These are phyloP conservation scores for Chloroceryle aenea DNA, from an alignment of 2,113 vertebrate species.

Conservation along the genomic window DNA sequence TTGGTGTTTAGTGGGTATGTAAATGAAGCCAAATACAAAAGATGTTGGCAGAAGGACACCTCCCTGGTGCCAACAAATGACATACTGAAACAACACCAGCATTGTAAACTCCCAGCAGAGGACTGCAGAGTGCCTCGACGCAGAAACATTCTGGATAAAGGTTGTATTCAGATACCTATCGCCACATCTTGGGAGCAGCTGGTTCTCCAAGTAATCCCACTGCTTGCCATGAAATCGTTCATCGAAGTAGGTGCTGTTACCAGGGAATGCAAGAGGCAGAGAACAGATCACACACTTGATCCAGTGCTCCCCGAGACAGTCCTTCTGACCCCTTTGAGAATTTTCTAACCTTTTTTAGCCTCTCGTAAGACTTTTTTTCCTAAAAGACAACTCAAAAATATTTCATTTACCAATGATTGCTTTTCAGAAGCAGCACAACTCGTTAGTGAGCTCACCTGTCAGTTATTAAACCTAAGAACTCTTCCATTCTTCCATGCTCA, in stretches of 20 bases:
- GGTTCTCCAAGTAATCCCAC: neutral
- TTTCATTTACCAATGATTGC: neutral
- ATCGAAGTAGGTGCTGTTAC: neutral
- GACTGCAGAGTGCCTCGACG: neutral
- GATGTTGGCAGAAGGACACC: neutral
- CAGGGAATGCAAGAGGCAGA: neutral
- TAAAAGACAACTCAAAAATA: neutral
- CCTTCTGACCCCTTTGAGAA: neutral
- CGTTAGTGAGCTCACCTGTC: neutral
- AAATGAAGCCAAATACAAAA: neutral
- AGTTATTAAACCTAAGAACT: neutral
- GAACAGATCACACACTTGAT: neutral
- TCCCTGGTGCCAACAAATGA: neutral
- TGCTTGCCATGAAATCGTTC: neutral
- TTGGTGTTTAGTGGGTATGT: neutral
- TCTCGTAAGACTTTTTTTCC: neutral
- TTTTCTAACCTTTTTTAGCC: neutral
- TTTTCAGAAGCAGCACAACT: neutral
- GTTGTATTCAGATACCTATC: slow-evolving; percentile 24
- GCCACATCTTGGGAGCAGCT: neutral
- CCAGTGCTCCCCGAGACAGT: neutral
- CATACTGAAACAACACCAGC: slow-evolving; percentile 2
- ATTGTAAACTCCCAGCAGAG: neutral
- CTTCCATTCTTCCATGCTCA: no score
- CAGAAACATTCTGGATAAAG: neutral